phyloP scores from a whole-genome alignment of 1,140 invertebrate genomes.

The Brachionus plicatilis region DNA sequence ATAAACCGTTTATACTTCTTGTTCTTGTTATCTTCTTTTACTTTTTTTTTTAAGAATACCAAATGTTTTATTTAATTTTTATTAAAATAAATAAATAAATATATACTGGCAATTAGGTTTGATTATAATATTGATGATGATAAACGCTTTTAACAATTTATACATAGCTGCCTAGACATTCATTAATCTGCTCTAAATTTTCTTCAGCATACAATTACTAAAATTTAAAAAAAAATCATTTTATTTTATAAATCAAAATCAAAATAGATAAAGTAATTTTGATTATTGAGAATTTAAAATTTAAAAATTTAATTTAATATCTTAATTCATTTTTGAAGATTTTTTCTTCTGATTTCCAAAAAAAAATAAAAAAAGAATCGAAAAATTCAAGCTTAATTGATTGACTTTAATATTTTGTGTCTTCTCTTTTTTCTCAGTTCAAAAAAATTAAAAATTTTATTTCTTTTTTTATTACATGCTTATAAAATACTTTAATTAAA shows the following conservation, averaged over 20 bases:
- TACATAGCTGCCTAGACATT: background rate
- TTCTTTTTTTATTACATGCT: background rate
- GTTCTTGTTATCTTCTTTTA: background rate
- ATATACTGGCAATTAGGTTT: background rate
- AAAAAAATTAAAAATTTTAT: background rate
- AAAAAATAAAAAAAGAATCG: no score
- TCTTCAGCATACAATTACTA: no score
- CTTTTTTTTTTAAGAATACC: background rate
- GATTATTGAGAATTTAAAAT: no score
- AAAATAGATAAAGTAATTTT: no score
- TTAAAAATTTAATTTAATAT: no score
- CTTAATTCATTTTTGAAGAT: no score
- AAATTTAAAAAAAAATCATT: background rate
- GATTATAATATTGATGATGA: background rate
- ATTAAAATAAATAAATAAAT: constrained; percentile 19
- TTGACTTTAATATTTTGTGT: background rate
- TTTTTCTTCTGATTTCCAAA: no score
- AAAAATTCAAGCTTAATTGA: no score
- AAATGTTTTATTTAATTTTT: constrained; percentile 32
- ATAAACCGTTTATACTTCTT: background rate
- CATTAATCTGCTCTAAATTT: background rate
- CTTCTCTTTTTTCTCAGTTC: background rate
- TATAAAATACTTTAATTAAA: background rate
- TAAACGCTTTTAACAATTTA: background rate
- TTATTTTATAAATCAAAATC: no score